Conservation (phyloP, 2,888 invertebrate species). For the Cerceris ruficornis region DNA sequence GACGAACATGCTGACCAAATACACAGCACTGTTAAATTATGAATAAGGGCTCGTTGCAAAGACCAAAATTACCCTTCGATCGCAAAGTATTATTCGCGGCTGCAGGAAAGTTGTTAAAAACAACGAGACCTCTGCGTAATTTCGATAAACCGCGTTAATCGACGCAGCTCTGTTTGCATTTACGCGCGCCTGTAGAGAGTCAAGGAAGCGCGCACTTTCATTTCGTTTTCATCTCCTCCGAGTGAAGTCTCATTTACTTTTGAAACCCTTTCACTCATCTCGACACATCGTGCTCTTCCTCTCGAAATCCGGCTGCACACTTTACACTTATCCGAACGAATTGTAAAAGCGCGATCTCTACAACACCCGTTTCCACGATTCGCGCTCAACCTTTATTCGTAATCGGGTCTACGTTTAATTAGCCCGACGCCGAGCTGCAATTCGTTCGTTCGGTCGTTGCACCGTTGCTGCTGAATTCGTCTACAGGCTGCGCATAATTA, state of each 20-base stretch:
- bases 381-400: conserved; percentile 11
- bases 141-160: not conserved
- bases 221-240: conserved; percentile 42
- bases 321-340: conserved; percentile 16
- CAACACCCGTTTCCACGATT: no score
- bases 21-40: no score
- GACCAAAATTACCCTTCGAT: no score
- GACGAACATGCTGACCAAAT: no score
- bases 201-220: conserved; percentile 42
- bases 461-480: not conserved
- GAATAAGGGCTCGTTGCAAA: no score
- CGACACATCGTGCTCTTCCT: conserved; percentile 39
- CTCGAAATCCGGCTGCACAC: conserved; percentile 13
- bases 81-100: no score
- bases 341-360: not conserved
- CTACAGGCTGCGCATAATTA: conserved; percentile 10
- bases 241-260: conserved; percentile 41
- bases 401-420: conserved; percentile 23
- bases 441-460: conserved; percentile 22
- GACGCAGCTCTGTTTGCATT: not conserved
- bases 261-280: conserved; percentile 50
- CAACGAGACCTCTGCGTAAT: no score
- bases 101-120: no score
- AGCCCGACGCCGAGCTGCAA: conserved; percentile 18
- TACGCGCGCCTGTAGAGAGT: not conserved